Percentiles rank a stretch among this genome's conserved stretches.
These are phyloP conservation scores for Philaethria dido DNA, from an alignment of 2,888 invertebrate genomes.

Conservation along the genomic window DNA sequence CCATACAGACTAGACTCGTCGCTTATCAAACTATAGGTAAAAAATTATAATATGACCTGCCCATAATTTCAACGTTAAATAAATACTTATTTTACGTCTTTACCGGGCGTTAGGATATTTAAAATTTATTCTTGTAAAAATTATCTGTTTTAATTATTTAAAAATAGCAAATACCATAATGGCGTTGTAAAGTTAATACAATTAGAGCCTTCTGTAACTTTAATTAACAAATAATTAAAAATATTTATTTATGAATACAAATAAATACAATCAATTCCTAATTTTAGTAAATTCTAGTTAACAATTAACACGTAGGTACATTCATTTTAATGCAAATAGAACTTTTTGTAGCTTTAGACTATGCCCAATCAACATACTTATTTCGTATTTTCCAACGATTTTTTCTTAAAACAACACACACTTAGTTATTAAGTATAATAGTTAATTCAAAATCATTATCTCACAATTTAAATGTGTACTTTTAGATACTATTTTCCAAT, in stretches of 20 bases:
- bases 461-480: neutral
- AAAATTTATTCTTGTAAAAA: neutral
- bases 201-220: neutral
- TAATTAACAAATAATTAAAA: neutral
- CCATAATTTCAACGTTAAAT: neutral
- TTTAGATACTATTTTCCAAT: no score
- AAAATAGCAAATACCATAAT: neutral
- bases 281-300: neutral
- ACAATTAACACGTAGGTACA: neutral
- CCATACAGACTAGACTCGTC: neutral
- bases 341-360: neutral
- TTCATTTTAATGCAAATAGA: neutral
- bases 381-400: neutral
- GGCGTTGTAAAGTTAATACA: neutral
- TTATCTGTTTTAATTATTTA: neutral
- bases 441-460: no score
- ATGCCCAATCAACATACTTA: neutral
- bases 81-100: neutral
- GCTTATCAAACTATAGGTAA: neutral
- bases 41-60: neutral
- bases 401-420: neutral
- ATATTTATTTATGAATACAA: neutral
- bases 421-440: no score
- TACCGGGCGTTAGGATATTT: neutral
- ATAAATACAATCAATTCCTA: slow-evolving; percentile 3